These are phyloP conservation scores for Phrynosoma blainvillii DNA, from an alignment of 2,113 vertebrate species.

Conservation along the genomic window DNA sequence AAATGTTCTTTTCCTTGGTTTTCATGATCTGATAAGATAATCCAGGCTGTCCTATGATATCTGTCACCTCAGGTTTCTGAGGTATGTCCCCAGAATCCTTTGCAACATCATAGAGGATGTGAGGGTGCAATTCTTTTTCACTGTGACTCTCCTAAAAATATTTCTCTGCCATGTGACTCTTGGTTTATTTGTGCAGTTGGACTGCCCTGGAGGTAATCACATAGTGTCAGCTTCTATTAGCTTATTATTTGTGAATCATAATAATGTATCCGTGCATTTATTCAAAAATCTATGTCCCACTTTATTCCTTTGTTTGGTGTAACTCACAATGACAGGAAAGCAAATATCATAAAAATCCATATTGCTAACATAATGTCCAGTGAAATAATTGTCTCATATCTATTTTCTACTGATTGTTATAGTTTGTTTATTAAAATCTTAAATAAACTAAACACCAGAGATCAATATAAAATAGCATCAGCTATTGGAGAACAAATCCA, in stretches of 20 bases:
- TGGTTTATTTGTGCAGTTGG: neutral
- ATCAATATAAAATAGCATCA: neutral
- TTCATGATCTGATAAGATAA: neutral
- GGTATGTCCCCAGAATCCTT: neutral
- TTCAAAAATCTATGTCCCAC: neutral
- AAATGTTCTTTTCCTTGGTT: neutral
- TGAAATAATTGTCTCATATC: neutral
- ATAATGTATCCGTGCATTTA: slow-evolving; percentile 3
- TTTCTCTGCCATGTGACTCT: neutral
- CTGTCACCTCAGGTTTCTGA: neutral
- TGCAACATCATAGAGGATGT: neutral
- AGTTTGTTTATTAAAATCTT: neutral
- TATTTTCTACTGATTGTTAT: neutral
- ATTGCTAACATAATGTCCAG: neutral
- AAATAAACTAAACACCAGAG: neutral
- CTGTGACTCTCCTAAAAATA: neutral
- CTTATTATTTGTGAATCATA: neutral
- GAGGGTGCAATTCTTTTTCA: neutral
- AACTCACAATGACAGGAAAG: neutral
- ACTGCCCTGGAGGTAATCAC: neutral
- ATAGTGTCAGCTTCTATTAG: neutral
- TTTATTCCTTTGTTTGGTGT: neutral
- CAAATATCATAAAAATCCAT: neutral
- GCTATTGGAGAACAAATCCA: neutral
- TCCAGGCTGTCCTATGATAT: neutral